Percentiles rank a stretch among this genome's conserved stretches.
These are phyloP conservation scores for Ceuthmochares aereus DNA, from an alignment of 2,113 vertebrate species.

Conservation along the genomic window DNA sequence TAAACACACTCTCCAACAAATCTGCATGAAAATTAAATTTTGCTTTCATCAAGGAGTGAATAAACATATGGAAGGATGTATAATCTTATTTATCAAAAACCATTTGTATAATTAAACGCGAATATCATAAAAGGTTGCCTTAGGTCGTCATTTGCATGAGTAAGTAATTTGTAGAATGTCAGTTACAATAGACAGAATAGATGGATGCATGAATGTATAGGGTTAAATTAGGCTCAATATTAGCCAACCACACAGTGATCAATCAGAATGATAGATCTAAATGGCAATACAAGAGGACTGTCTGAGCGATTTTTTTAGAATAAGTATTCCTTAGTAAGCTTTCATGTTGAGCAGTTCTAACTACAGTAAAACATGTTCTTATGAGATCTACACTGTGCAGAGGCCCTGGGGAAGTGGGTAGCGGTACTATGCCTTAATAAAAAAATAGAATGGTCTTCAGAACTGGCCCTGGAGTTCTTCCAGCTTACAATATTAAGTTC, in stretches of 20 bases:
- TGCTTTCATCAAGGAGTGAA: slow-evolving; percentile 93
- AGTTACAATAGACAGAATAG: slow-evolving; percentile 91
- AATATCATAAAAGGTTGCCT: slow-evolving; percentile 91
- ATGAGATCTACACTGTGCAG: background rate
- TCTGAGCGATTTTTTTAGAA: slow-evolving; percentile 69
- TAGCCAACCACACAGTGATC: slow-evolving; percentile 95
- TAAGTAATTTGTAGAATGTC: slow-evolving; percentile 99
- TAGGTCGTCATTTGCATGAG: slow-evolving; percentile 96
- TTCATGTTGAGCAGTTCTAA: slow-evolving; percentile 45
- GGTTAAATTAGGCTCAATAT: slow-evolving; percentile 99
- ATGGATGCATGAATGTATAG: slow-evolving; percentile 92
- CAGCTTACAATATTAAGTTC: background rate
- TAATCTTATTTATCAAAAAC: slow-evolving; percentile 99
- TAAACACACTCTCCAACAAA: slow-evolving; percentile 82
- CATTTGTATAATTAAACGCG: slow-evolving; percentile 98
- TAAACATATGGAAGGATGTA: slow-evolving; percentile 86
- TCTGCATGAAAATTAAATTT: slow-evolving; percentile 99
- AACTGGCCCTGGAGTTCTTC: background rate
- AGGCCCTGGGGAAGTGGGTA: background rate
- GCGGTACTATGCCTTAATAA: background rate
- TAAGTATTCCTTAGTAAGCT: slow-evolving; percentile 78
- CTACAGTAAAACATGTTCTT: slow-evolving; percentile 26
- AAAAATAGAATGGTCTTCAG: background rate
- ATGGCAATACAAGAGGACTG: slow-evolving; percentile 91
- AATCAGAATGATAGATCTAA: slow-evolving; percentile 99